phyloP scores from a whole-genome alignment of 2,888 invertebrate genomes.

The Tenthredo distinguenda region DNA sequence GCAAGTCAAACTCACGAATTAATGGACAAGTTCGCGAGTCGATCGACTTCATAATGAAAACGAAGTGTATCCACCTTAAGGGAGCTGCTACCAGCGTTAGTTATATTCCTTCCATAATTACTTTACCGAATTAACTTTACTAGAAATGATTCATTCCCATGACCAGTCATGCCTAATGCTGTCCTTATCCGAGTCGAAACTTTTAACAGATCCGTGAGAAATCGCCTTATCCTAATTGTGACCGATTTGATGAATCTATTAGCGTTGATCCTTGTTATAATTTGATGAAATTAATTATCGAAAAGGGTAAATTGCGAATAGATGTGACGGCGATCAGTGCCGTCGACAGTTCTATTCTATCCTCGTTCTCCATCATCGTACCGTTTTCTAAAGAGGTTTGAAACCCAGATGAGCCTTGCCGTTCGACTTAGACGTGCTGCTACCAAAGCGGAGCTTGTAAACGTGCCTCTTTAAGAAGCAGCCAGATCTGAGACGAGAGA shows the following conservation, averaged over 20 bases:
- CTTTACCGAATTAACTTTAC: conserved; percentile 4
- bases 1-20: conserved; percentile 45
- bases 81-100: neutral
- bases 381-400: neutral
- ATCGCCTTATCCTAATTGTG: neutral
- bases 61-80: conserved; percentile 12
- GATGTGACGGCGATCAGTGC: neutral
- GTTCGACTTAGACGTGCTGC: neutral
- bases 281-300: neutral
- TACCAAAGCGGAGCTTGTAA: conserved; percentile 19
- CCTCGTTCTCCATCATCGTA: neutral
- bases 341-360: conserved; percentile 5
- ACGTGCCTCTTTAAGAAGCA: conserved; percentile 42
- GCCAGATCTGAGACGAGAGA: conserved; percentile 37
- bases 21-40: conserved; percentile 36
- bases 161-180: neutral
- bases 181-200: neutral
- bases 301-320: neutral
- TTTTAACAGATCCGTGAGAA: neutral
- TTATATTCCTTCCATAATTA: conserved; percentile 43
- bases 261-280: neutral
- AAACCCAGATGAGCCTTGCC: conserved; percentile 12
- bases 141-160: conserved; percentile 13
- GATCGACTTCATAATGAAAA: conserved; percentile 39
- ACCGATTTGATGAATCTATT: neutral